Base-by-base conservation (phyloP, 2,797 vertebrate species). In the Cephalopachus bancanus region DNA sequence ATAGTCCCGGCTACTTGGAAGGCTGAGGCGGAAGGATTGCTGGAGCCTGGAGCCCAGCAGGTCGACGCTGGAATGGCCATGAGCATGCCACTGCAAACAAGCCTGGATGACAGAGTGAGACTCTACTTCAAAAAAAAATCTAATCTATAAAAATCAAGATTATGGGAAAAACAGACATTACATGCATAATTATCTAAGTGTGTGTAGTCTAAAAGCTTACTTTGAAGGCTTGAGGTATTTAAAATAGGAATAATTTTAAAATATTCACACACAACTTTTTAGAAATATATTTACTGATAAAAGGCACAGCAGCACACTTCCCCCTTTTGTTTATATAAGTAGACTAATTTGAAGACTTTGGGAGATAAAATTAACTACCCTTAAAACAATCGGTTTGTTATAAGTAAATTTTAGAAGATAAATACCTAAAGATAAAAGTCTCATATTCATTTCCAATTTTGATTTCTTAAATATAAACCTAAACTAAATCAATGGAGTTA, bases 401-500 rank as follows among this genome's bases (percentile, higher is more conserved):
- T 53, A 62, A 89, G 53, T 80, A 83, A 91, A 92, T 79, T 88
- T 86, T 81, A 89, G 19, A 83, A 80, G 33, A 87, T 87, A 51
- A 91, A 78, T 88, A 84, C 81, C 2, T 44, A 57, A 83, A 71
- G 75, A 81, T 30, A 88, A 92, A 81, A n/a, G 51, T 76, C 11
- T 83, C 49, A 90, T 44, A 92, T 74, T 81, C 20, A 83, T 91
- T 91, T 87, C 65, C 55, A 84, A n/a, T 92, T 92, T 90, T 87
- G 53, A 90, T 57, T 87, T 90, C 72, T 95, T 92, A 16, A 64
- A 30, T 80, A 59, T 93, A 62, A 83, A 57, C 14, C 44, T 53
- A 55, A 93, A 89, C 57, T 79, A 79, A 94, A 78, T 74, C 30
- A 81, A 65, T 78, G 55, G 22, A 64, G 6, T 75, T 96, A 85